Evolutionary conservation across 2,113 vertebrate species (phyloP).

Genomic region (Chaetodon auriga): DNA sequence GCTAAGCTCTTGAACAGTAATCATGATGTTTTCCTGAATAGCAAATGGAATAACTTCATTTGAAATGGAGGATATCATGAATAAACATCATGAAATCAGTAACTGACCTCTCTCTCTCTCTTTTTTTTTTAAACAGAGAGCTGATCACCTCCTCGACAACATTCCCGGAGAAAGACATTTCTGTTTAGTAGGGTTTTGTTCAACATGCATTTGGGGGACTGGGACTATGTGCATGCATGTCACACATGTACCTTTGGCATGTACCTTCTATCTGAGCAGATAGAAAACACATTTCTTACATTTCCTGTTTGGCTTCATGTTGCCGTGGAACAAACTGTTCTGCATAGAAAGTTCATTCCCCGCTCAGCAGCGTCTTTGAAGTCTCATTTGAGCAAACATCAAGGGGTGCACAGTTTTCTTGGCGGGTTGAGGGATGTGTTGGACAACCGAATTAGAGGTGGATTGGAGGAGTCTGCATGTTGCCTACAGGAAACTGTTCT

Average conservation of each 20-base stretch:
- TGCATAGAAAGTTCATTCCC: conserved; percentile 50
- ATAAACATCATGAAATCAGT: conserved; percentile 51
- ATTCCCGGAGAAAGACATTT: conserved; percentile 50
- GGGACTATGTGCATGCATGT: conserved; percentile 70
- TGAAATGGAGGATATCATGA: conserved; percentile 41
- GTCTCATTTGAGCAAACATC: conserved; percentile 51
- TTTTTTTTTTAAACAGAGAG: conserved; percentile 20
- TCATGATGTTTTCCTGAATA: conserved; percentile 3
- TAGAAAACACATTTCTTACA: conserved; percentile 69
- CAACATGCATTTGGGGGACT: conserved; percentile 68
- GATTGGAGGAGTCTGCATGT: conserved; percentile 78
- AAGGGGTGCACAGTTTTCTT: conserved; percentile 38
- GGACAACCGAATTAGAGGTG: conserved; percentile 43
- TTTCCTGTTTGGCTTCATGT: conserved; percentile 78
- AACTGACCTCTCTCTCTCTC: conserved; percentile 77
- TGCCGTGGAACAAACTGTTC: conserved; percentile 55
- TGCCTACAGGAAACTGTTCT: conserved; percentile 83
- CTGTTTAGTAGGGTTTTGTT: conserved; percentile 42
- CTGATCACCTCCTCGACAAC: conserved; percentile 37
- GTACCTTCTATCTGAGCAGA: conserved; percentile 72
- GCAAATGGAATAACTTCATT: conserved; percentile 14
- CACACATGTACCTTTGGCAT: conserved; percentile 56
- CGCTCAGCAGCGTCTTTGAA: conserved; percentile 49
- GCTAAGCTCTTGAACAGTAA: conserved; percentile 21
- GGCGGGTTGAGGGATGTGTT: conserved; percentile 31